Percentiles rank a stretch among this genome's conserved stretches.
These are phyloP conservation scores for Phoenicopterus ruber DNA, from an alignment of 2,113 vertebrate genomes.

Conservation along the genomic window DNA sequence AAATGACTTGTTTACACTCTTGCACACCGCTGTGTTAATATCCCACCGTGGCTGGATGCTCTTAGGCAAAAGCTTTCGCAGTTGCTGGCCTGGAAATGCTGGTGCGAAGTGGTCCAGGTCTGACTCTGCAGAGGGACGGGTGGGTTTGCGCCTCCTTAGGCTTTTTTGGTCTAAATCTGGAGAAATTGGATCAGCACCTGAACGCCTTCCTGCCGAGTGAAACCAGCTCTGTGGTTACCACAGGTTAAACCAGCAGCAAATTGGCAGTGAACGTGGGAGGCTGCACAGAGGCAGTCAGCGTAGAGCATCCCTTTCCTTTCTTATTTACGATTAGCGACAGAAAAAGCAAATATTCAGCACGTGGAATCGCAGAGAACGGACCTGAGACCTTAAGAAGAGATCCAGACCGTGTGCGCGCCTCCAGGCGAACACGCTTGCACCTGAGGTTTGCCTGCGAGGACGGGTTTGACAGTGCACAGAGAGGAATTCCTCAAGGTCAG, in stretches of 20 bases:
- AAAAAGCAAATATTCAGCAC: background rate
- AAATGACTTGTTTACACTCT: background rate
- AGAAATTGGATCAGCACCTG: background rate
- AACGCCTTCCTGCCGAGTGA: background rate
- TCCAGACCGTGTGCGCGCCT: background rate
- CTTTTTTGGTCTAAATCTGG: background rate
- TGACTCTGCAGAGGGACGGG: background rate
- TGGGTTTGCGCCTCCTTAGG: background rate
- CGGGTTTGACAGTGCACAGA: background rate
- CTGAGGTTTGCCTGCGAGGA: background rate
- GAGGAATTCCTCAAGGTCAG: constrained; percentile 18
- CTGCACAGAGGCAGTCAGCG: background rate
- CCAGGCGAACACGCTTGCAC: background rate
- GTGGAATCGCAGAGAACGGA: background rate
- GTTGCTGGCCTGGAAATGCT: background rate
- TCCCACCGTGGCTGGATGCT: background rate
- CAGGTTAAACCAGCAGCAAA: background rate
- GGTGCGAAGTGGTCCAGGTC: background rate
- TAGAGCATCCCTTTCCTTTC: background rate
- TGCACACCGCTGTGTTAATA: background rate
- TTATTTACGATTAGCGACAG: background rate
- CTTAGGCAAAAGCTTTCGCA: background rate
- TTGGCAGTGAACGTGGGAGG: background rate
- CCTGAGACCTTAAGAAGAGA: background rate
- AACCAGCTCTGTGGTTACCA: background rate